phyloP scores from a whole-genome alignment of 2,797 vertebrate genomes.

The Pitangus sulphuratus region DNA sequence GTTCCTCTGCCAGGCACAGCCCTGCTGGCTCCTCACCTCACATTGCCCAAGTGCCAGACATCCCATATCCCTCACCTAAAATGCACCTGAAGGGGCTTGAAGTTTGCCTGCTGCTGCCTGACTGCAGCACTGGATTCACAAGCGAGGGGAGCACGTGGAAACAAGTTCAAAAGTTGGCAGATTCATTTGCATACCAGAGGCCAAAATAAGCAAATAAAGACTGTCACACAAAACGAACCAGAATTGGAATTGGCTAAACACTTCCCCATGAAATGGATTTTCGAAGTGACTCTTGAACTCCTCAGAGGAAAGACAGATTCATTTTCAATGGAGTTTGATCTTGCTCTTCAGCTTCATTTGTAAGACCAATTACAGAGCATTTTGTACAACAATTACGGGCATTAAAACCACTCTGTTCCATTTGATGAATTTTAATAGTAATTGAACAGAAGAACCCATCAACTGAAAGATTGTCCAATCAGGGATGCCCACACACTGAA shows the following conservation, averaged over 20 bases:
- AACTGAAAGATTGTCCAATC: slow-evolving; percentile 74
- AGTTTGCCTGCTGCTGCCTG: background rate
- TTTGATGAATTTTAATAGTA: slow-evolving; percentile 83
- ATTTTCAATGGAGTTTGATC: slow-evolving; percentile 75
- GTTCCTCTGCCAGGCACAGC: background rate
- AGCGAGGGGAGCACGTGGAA: background rate
- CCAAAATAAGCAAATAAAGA: slow-evolving; percentile 72
- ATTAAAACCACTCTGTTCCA: slow-evolving; percentile 80
- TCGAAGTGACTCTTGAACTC: slow-evolving; percentile 65
- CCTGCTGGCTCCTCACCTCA: background rate
- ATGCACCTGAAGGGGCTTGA: background rate
- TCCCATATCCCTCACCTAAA: background rate
- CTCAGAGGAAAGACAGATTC: slow-evolving; percentile 68
- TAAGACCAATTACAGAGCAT: slow-evolving; percentile 81
- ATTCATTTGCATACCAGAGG: slow-evolving; percentile 63
- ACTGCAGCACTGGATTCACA: background rate
- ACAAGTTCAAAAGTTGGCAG: slow-evolving; percentile 4
- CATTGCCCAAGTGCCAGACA: background rate
- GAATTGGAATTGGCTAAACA: slow-evolving; percentile 58
- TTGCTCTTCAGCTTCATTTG: slow-evolving; percentile 78
- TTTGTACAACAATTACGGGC: slow-evolving; percentile 80
- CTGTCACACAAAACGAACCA: slow-evolving; percentile 60
- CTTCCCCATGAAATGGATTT: slow-evolving; percentile 48
- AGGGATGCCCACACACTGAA: slow-evolving; percentile 76
- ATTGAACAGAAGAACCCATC: slow-evolving; percentile 82